Percentiles rank a stretch among this genome's conserved stretches.
Evolutionary conservation across 92 coral and sea anemone species (phyloP).

Genomic region (Phenganax subtilis): DNA sequence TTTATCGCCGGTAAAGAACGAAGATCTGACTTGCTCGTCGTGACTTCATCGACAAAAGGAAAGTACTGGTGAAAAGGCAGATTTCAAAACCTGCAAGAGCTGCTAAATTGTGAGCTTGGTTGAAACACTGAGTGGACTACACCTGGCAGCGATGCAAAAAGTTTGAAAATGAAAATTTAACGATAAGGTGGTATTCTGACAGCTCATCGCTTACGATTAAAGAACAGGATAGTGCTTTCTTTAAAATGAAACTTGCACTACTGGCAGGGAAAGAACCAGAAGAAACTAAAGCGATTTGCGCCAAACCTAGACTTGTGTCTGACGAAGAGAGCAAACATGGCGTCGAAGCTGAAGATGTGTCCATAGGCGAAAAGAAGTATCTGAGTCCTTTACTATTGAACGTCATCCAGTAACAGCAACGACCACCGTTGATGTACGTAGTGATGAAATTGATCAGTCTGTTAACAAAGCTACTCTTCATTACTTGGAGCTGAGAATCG

Average conservation of each 20-base stretch:
- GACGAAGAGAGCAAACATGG: background rate
- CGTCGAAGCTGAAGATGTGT: background rate
- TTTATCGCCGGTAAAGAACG: too few species aligned
- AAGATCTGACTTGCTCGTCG: too few species aligned
- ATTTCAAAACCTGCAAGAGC: background rate
- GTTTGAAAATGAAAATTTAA: background rate
- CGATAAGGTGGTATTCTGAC: constrained; percentile 1
- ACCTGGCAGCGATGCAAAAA: background rate
- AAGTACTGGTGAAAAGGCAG: too few species aligned
- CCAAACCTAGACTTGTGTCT: background rate
- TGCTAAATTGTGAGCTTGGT: background rate
- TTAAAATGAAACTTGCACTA: too few species aligned
- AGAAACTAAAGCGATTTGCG: background rate
- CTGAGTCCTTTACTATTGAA: background rate
- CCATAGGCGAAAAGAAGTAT: background rate
- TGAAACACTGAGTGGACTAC: background rate
- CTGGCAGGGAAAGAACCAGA: too few species aligned
- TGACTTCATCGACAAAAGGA: too few species aligned
- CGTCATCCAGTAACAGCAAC: too few species aligned
- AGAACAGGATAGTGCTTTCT: too few species aligned
- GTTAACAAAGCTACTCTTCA: too few species aligned
- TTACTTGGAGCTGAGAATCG: too few species aligned
- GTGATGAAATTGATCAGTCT: too few species aligned
- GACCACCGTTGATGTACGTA: too few species aligned
- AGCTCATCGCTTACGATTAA: background rate